Conservation (phyloP, 2,113 vertebrate genomes). For the Epinephelus lanceolatus region DNA sequence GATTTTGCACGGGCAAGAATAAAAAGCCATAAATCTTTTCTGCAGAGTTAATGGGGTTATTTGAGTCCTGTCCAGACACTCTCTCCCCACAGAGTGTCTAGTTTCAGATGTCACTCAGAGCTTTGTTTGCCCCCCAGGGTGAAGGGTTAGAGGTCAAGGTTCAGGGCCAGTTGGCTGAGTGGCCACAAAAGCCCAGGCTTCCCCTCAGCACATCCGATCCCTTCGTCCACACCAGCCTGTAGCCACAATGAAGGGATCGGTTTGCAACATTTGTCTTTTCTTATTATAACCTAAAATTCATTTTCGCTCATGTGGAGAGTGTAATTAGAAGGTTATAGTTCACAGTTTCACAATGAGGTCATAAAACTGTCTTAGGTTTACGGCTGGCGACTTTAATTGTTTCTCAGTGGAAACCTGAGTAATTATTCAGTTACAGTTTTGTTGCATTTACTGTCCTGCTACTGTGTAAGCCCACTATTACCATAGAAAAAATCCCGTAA, state of each 20-base stretch:
- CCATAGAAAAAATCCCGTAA: slow-evolving; percentile 1
- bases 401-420: slow-evolving; percentile 52
- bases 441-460: slow-evolving; percentile 25
- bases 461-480: slow-evolving; percentile 12
- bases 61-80: slow-evolving; percentile 85
- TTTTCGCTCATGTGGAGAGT: slow-evolving; percentile 53
- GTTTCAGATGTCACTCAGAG: slow-evolving; percentile 87
- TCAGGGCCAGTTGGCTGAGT: slow-evolving; percentile 86
- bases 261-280: slow-evolving; percentile 76
- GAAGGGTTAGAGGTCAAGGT: slow-evolving; percentile 86
- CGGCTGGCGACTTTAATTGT: slow-evolving; percentile 31
- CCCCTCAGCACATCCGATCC: slow-evolving; percentile 81
- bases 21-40: slow-evolving; percentile 81
- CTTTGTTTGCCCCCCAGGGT: slow-evolving; percentile 84
- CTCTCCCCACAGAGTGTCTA: slow-evolving; percentile 83
- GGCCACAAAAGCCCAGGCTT: slow-evolving; percentile 83
- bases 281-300: slow-evolving; percentile 65
- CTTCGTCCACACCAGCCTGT: slow-evolving; percentile 72
- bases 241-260: slow-evolving; percentile 68
- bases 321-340: slow-evolving; percentile 41
- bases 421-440: slow-evolving; percentile 47
- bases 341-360: slow-evolving; percentile 51
- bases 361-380: slow-evolving; percentile 25
- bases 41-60: slow-evolving; percentile 84
- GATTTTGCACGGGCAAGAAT: slow-evolving; percentile 62